Evolutionary conservation across 2,888 invertebrate genomes (phyloP).

Genomic region (Drosophila borborema): DNA sequence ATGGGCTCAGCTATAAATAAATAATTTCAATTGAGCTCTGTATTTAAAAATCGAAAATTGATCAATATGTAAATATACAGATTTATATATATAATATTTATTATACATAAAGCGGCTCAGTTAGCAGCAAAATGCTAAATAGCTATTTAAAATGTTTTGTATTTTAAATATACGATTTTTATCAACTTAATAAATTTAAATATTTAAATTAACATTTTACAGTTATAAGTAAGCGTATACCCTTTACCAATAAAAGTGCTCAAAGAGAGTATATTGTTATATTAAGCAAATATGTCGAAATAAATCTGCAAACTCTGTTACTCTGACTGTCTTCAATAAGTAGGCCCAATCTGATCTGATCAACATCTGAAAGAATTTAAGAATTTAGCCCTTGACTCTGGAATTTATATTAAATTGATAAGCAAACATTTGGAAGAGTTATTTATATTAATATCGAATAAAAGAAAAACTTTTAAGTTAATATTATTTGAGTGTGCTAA

Average conservation of each 20-base stretch:
- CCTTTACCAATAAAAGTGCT: not conserved
- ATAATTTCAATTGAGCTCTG: not conserved
- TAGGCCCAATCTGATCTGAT: not conserved
- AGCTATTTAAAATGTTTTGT: not conserved
- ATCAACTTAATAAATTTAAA: not conserved
- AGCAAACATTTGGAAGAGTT: no score
- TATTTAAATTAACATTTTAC: constrained; percentile 1
- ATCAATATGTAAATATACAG: not conserved
- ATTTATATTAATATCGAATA: no score
- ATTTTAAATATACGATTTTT: not conserved
- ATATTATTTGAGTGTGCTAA: no score
- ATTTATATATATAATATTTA: not conserved
- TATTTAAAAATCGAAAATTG: not conserved
- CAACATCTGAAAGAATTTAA: not conserved
- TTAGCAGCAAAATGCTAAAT: not conserved
- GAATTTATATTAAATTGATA: no score
- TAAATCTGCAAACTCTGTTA: not conserved
- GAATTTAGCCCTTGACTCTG: no score
- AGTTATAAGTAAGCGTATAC: not conserved
- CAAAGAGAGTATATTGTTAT: not conserved
- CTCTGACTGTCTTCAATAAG: not conserved
- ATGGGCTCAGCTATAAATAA: not conserved
- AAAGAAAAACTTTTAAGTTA: no score
- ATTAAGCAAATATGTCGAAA: not conserved
- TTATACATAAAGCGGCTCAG: not conserved